A percentile compares a stretch with the other conserved stretches of the same genome.
These are phyloP conservation scores for Cynopterus sphinx DNA, from an alignment of 2,797 vertebrate species.

Conservation along the genomic window DNA sequence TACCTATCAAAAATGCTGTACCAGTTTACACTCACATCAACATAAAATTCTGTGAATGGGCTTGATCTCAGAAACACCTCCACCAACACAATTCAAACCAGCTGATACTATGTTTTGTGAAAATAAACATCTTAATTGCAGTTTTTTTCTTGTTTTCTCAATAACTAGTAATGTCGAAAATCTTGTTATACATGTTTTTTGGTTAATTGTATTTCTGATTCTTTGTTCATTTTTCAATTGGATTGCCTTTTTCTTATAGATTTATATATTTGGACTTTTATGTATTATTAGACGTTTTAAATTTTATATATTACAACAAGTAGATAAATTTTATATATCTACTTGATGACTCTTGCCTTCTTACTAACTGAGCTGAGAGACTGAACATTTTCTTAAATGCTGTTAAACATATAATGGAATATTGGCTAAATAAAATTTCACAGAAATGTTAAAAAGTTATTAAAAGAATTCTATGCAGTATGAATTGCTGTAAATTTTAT, in stretches of 20 bases:
- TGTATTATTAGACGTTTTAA: background rate
- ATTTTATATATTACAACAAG: background rate
- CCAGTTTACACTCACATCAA: background rate
- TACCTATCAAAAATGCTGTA: background rate
- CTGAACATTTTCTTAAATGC: conserved; percentile 16
- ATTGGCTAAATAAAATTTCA: background rate
- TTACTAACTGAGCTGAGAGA: background rate
- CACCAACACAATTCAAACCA: background rate
- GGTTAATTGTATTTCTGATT: background rate
- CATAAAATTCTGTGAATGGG: background rate
- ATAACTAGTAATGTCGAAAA: background rate
- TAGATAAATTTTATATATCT: too few species aligned
- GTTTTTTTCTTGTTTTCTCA: background rate
- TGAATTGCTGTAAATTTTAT: background rate
- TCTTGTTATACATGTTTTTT: background rate
- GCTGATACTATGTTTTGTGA: background rate
- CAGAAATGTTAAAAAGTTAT: background rate
- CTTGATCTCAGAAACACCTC: background rate
- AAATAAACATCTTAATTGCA: background rate
- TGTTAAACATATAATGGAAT: background rate
- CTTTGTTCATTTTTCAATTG: background rate
- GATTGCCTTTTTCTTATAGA: background rate
- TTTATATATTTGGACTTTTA: background rate
- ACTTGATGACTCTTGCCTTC: background rate
- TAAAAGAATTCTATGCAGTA: background rate